Evolutionary conservation across 2,113 vertebrate species (phyloP).

Genomic region (Pyxicephalus adspersus): DNA sequence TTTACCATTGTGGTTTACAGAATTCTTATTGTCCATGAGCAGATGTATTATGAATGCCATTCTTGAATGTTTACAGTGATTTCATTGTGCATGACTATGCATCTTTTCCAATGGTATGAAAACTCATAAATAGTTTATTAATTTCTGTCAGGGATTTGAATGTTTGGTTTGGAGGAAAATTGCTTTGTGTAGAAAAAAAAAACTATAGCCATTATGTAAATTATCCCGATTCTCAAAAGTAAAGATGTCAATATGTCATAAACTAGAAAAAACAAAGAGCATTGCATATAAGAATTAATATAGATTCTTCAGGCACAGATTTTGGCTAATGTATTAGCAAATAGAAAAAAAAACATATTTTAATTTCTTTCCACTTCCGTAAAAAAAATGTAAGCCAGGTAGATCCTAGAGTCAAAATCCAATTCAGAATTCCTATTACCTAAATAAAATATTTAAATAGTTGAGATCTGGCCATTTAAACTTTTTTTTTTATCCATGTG

Average conservation of each 20-base stretch:
- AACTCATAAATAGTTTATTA: constrained; percentile 52
- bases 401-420: too few relatives aligned
- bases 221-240: constrained; percentile 14
- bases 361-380: too few relatives aligned
- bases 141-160: constrained; percentile 48
- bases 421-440: too few relatives aligned
- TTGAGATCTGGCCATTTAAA: too few relatives aligned
- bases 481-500: too few relatives aligned
- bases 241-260: constrained; percentile 16
- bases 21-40: constrained; percentile 22
- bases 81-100: constrained; percentile 46
- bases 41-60: constrained; percentile 25
- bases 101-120: constrained; percentile 34
- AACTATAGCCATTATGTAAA: constrained; percentile 33
- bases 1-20: constrained; percentile 34
- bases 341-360: too few relatives aligned
- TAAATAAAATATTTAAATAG: too few relatives aligned
- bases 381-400: too few relatives aligned
- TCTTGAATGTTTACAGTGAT: constrained; percentile 32
- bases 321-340: background rate
- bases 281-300: background rate
- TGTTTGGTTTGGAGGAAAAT: constrained; percentile 42
- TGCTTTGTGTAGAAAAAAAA: constrained; percentile 28
- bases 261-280: constrained; percentile 6
- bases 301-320: background rate